Evolutionary conservation across 2,797 vertebrate species (phyloP).

Genomic region (Scarus forsteni): DNA sequence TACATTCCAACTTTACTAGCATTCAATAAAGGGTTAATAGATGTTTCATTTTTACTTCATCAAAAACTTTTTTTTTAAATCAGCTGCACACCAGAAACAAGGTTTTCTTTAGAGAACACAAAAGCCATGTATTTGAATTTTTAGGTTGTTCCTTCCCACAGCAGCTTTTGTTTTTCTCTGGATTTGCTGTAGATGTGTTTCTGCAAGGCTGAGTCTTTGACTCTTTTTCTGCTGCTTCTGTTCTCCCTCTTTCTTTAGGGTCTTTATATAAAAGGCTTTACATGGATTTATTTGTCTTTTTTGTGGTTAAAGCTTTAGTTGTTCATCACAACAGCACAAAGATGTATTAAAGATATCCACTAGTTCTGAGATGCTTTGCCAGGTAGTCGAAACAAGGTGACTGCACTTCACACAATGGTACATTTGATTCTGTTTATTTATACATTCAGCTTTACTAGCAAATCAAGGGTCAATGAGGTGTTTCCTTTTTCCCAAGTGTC

Average conservation of each 20-base stretch:
- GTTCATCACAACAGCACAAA: neutral
- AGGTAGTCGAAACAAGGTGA: too few relatives aligned
- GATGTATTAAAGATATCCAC: neutral
- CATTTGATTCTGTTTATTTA: too few relatives aligned
- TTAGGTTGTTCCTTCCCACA: neutral
- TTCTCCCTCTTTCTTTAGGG: neutral
- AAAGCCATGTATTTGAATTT: constrained; percentile 7
- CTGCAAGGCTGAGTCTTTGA: neutral
- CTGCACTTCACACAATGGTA: too few relatives aligned
- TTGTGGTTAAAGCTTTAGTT: neutral
- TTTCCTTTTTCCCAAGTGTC: too few relatives aligned
- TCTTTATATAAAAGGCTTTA: neutral
- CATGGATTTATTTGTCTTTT: neutral
- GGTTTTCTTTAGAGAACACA: constrained; percentile 4
- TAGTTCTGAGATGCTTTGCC: neutral
- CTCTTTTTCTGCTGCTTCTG: constrained; percentile 3
- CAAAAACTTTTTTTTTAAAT: constrained; percentile 1
- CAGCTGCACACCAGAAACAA: neutral
- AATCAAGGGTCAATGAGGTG: too few relatives aligned
- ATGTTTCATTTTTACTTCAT: too few relatives aligned
- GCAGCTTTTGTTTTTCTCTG: neutral
- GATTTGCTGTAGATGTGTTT: constrained; percentile 4
- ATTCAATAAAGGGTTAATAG: too few relatives aligned
- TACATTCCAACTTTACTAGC: too few relatives aligned
- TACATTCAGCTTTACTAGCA: too few relatives aligned